Conservation (phyloP, 2,113 vertebrate genomes). For the Varanus komodoensis region DNA sequence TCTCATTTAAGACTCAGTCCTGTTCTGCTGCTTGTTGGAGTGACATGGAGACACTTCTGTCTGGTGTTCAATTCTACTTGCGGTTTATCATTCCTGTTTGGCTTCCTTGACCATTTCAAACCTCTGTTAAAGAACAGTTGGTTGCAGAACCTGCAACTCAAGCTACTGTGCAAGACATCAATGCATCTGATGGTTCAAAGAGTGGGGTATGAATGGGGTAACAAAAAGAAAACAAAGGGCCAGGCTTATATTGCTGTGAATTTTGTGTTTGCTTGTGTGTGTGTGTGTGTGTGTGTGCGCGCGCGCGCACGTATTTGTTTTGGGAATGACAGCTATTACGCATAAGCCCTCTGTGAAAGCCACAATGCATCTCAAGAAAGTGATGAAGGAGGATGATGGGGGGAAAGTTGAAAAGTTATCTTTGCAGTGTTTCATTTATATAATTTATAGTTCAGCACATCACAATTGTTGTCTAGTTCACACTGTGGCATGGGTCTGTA, state of each 20-base stretch:
- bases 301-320: neutral
- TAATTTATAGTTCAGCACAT: constrained; percentile 25
- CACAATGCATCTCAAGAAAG: constrained; percentile 3
- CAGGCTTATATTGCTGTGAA: neutral
- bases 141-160: too few relatives aligned
- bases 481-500: neutral
- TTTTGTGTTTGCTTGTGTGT: too few relatives aligned
- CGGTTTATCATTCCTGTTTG: too few relatives aligned
- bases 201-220: neutral
- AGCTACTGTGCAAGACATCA: too few relatives aligned
- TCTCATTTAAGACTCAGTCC: too few relatives aligned
- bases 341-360: neutral
- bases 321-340: neutral
- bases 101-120: too few relatives aligned
- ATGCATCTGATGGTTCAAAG: neutral
- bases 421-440: constrained; percentile 25
- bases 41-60: too few relatives aligned
- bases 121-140: too few relatives aligned
- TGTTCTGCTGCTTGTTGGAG: too few relatives aligned
- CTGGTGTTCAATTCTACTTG: too few relatives aligned
- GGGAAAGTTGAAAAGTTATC: neutral
- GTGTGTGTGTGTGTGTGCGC: too few relatives aligned
- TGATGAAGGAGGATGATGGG: neutral
- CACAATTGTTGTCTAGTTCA: constrained; percentile 11
- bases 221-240: neutral